Evolutionary conservation across 2,113 vertebrate genomes (phyloP).

Genomic region (Pycnonotus jocosus): DNA sequence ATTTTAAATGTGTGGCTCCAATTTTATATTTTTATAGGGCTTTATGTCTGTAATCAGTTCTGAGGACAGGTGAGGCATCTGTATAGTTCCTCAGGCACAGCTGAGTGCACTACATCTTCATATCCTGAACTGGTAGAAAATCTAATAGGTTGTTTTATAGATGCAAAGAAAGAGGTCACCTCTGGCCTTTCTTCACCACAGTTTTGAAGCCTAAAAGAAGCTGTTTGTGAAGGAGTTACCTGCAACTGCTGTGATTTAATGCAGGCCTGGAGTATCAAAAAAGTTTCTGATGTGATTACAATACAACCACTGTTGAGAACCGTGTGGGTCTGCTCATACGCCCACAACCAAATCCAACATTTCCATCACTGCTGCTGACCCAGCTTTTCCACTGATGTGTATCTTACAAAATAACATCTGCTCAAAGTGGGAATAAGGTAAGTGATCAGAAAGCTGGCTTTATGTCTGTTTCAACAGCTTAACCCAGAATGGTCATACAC

Average conservation of each 20-base stretch:
- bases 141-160: not conserved
- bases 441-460: not conserved
- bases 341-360: not conserved
- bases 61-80: not conserved
- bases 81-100: not conserved
- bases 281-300: not conserved
- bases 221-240: not conserved
- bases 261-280: not conserved
- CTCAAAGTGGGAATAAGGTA: not conserved
- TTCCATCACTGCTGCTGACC: not conserved
- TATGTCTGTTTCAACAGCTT: not conserved
- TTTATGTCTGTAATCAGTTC: not conserved
- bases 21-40: not conserved
- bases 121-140: not conserved
- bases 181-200: not conserved
- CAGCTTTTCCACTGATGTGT: not conserved
- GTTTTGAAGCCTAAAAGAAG: not conserved
- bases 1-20: not conserved
- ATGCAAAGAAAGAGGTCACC: not conserved
- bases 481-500: not conserved
- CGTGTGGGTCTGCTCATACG: not conserved
- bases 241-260: not conserved
- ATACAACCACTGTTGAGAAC: not conserved
- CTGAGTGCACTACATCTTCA: not conserved
- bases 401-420: not conserved